Evolutionary conservation across 2,888 invertebrate genomes (phyloP), one percentile per base, ranked within the genome.

Genomic region (Protula sp.): DNA sequence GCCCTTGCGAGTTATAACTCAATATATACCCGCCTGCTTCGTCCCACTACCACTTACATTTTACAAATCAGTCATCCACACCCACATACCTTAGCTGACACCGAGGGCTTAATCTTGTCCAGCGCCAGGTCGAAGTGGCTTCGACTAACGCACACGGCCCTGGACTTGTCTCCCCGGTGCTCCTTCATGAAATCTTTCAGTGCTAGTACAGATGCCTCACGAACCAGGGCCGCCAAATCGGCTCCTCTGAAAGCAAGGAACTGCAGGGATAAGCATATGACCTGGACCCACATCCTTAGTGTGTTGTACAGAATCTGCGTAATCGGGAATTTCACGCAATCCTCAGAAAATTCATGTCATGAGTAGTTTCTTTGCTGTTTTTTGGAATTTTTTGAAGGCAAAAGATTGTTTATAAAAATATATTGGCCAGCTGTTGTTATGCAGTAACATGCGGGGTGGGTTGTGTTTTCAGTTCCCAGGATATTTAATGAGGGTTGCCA

Each of bases 211-310:
- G 91, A 89, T 0, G 97, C 92, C 75, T 94, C 92, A 69, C 91
- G 85, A 0, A 98, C 89, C 55, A 98, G 82, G 0, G 93, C 91
- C 1, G 91, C 89, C 59, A 99, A 83, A 84, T 98, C 98, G 0
- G 98, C 98, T 24, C 98, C 98, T 0, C 84, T 84, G 63, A 45
- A 62, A 38, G 9, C 9, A 19, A 38, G 19, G 38, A 19, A 38
- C 19, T 38, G n/a, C n/a, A 60, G 29, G 22, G 3, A 53, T 2
- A 28, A 24, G 26, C n/a, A n/a, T n/a, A n/a, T n/a, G n/a, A n/a
- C n/a, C n/a, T n/a, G n/a, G n/a, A n/a, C n/a, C n/a, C n/a, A n/a
- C n/a, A n/a, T n/a, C n/a, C n/a, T n/a, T n/a, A n/a, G n/a, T n/a
- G n/a, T n/a, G n/a, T n/a, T n/a, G n/a, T 9, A 38, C 45, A 38